phyloP scores from a whole-genome alignment of 1,140 invertebrate genomes.

The Archivesica marissinica region DNA sequence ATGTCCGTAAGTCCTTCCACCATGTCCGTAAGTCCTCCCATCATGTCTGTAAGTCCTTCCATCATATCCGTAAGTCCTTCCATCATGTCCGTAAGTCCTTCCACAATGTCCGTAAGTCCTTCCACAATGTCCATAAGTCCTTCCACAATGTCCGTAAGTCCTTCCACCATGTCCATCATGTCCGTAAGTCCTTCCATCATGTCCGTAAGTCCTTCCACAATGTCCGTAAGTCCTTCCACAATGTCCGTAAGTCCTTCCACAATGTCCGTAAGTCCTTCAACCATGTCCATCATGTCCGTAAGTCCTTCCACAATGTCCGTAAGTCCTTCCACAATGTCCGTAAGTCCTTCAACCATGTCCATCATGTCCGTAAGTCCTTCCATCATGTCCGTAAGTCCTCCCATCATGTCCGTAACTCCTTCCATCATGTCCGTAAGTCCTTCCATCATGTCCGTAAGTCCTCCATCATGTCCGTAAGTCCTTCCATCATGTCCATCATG shows the following conservation, averaged over 20 bases:
- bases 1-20: not conserved
- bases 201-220: not conserved
- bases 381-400: not conserved
- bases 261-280: not conserved
- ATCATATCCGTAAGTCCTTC: no score
- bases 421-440: not conserved
- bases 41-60: no score
- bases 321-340: no score
- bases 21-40: not conserved
- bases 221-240: no score
- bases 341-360: not conserved
- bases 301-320: no score
- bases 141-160: not conserved
- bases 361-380: not conserved
- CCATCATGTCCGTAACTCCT: no score
- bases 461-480: not conserved
- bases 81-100: no score
- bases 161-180: not conserved
- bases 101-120: no score
- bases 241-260: no score
- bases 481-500: not conserved
- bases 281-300: not conserved
- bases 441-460: not conserved
- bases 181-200: not conserved
- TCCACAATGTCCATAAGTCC: no score